Evolutionary conservation across 2,888 invertebrate species (phyloP).

Genomic region (Plemyria rubiginata): DNA sequence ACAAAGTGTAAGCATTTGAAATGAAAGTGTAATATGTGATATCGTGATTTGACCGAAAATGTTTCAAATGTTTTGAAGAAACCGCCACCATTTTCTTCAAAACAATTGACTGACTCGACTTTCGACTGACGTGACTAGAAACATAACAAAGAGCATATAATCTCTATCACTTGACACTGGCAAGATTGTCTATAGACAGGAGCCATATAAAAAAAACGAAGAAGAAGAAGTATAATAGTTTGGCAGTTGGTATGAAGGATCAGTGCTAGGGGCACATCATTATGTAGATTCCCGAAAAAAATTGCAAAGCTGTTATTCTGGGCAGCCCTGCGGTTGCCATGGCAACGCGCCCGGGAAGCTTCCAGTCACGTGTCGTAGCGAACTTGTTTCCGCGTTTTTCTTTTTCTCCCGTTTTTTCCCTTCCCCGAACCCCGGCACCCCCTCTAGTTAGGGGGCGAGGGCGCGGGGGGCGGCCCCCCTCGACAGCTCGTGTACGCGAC

Average conservation of each 20-base stretch:
- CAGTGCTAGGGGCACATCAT: constrained; percentile 29
- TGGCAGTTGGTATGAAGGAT: neutral
- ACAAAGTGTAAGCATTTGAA: too few relatives aligned
- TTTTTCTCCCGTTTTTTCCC: constrained; percentile 77
- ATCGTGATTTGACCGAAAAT: too few relatives aligned
- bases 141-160: too few relatives aligned
- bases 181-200: too few relatives aligned
- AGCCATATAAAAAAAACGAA: too few relatives aligned
- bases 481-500: constrained; percentile 79
- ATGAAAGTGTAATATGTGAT: too few relatives aligned
- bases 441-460: constrained; percentile 35
- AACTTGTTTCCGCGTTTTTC: constrained; percentile 82
- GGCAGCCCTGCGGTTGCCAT: constrained; percentile 69
- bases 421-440: constrained; percentile 48
- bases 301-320: constrained; percentile 43
- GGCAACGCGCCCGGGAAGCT: constrained; percentile 79
- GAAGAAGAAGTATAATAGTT: too few relatives aligned
- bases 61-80: too few relatives aligned
- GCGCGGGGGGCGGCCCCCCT: constrained; percentile 55
- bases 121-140: too few relatives aligned
- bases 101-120: too few relatives aligned
- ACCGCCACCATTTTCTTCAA: too few relatives aligned
- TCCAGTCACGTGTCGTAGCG: constrained; percentile 82
- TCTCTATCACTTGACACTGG: too few relatives aligned
- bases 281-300: constrained; percentile 42